Conservation (phyloP, 2,797 vertebrate genomes). For the Esox lucius region DNA sequence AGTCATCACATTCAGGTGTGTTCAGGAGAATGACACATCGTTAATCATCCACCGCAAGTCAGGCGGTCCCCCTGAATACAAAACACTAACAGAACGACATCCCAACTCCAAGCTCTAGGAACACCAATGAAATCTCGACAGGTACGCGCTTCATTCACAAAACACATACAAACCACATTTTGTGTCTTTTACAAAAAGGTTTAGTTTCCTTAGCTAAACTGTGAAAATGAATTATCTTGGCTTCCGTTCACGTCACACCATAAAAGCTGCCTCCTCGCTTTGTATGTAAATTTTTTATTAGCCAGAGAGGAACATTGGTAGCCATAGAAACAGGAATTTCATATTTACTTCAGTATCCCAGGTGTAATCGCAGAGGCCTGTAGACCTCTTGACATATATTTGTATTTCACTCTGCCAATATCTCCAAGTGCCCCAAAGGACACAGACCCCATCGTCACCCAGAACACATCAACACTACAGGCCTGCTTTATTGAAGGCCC, state of each 20-base stretch:
- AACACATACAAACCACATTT: neutral
- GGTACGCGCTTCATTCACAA: neutral
- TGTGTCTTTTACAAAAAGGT: neutral
- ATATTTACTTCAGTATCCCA: constrained; percentile 46
- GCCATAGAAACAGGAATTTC: constrained; percentile 64
- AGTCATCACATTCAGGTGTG: constrained; percentile 3
- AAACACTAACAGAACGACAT: constrained; percentile 9
- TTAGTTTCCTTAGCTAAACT: neutral
- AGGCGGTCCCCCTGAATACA: constrained; percentile 18
- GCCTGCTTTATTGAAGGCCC: neutral
- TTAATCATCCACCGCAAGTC: constrained; percentile 13
- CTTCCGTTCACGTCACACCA: constrained; percentile 23
- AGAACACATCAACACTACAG: neutral
- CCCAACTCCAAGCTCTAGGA: neutral
- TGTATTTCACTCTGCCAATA: constrained; percentile 43
- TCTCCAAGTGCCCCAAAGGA: constrained; percentile 21
- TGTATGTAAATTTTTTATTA: constrained; percentile 40
- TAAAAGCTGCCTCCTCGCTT: constrained; percentile 25
- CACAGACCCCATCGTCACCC: constrained; percentile 9
- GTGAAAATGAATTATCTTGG: neutral
- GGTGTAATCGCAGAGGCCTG: constrained; percentile 50
- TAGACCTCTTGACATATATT: constrained; percentile 25
- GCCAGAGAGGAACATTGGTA: constrained; percentile 53
- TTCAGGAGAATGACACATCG: neutral
- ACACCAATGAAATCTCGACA: neutral